Evolutionary conservation across 2,888 invertebrate genomes (phyloP).

Genomic region (Flexamia atlantica): DNA sequence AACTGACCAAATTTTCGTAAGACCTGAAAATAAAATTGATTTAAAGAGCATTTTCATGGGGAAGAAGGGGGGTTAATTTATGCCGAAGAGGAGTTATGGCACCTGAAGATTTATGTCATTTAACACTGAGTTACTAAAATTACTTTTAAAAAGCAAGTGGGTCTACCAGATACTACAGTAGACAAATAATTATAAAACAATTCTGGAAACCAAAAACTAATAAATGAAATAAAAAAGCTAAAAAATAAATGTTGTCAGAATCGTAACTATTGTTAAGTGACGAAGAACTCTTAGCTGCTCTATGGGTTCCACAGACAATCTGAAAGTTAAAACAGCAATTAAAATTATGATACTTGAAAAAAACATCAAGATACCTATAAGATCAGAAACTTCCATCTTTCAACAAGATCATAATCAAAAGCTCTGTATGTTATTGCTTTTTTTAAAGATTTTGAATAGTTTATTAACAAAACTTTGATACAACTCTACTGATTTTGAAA

Average conservation of each 20-base stretch:
- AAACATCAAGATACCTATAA: neutral
- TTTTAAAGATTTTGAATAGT: no score
- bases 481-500: no score
- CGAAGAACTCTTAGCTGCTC: constrained; percentile 16
- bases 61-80: neutral
- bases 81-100: neutral
- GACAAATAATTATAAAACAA: no score
- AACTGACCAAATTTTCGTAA: constrained; percentile 35
- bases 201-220: no score
- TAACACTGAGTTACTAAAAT: neutral
- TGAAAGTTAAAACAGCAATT: constrained; percentile 35
- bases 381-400: no score
- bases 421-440: no score
- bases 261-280: neutral
- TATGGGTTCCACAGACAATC: constrained; percentile 24
- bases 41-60: neutral
- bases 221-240: no score
- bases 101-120: neutral
- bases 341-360: neutral
- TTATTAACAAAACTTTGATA: no score
- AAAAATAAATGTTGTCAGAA: neutral
- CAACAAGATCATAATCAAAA: no score
- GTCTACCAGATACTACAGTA: no score
- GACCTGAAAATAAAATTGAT: constrained; percentile 37
- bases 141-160: neutral